Evolutionary conservation across 2,888 invertebrate genomes (phyloP), one percentile per base, ranked within the genome.

Genomic region (Mesorhabditis spiculigera): DNA sequence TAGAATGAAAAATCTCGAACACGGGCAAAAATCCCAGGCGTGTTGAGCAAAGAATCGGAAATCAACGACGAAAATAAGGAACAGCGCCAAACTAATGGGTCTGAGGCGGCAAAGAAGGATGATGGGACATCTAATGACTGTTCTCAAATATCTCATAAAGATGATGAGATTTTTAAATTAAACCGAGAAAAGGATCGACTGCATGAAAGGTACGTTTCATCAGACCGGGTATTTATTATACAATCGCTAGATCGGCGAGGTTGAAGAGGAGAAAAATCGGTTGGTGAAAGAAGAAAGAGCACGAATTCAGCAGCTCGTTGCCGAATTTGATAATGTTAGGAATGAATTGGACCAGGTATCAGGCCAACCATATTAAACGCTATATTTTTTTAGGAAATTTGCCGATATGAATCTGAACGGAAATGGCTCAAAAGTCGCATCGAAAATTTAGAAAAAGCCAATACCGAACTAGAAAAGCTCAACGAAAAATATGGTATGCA

Each of bases 271-370:
- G 66, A 77, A 80, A 50, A 69, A 67, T 65, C 73, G 44, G 5
- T 16, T 70, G 43, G 16, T 45, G 5, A 63, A 63, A 8, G 65
- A 71, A 13, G 81, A 82, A 65, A 74, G 76, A 67, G 78, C 74
- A 58, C 43, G 80, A 5, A 78, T 81, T 63, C 78, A 80, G 63
- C 77, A 78, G 50, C 68, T 85, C 5, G 81, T 78, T 43, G 73
- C 69, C 62, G 84, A 84, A 65, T 83, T 84, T 64, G 83, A 84
- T 67, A 80, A 80, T 43, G 75, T 84, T 13, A 70, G 79, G 28
- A 68, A 71, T 43, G 82, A 84, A 69, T 70, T 84, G n/a, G 80
- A 81, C 62, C 73, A 77, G 66, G 80, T 80, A 43, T 68, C 16
- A 43, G 5, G 44, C 6, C 70, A 69, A 71, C 58, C 45, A 73